These are phyloP conservation scores for Erethizon dorsatum DNA, from an alignment of 2,797 vertebrate genomes.

Conservation along the genomic window DNA sequence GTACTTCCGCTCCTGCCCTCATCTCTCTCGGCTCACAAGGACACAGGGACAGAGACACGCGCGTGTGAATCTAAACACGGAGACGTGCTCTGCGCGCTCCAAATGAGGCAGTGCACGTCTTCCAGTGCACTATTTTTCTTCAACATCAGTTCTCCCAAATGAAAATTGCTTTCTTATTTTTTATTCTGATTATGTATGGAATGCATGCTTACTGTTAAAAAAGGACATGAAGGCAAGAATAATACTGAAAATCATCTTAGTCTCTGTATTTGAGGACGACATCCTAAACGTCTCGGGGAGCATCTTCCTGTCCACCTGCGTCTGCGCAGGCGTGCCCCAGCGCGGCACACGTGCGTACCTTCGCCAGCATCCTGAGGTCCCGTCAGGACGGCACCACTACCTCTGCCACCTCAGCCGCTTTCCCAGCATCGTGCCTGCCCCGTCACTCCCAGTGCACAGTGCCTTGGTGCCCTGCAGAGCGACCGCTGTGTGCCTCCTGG, in stretches of 20 bases:
- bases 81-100: fast-evolving
- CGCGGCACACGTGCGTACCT: fast-evolving
- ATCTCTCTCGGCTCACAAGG: no score
- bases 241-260: no score
- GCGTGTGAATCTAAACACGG: background rate
- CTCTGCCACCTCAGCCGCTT: no score
- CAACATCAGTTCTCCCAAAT: no score
- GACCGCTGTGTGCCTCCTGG: fast-evolving
- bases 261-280: fast-evolving
- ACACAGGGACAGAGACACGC: background rate
- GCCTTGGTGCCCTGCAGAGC: background rate
- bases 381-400: fast-evolving
- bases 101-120: fast-evolving
- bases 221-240: background rate
- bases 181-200: background rate
- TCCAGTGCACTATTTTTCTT: background rate
- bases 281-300: background rate
- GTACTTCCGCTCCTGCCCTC: background rate
- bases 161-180: background rate
- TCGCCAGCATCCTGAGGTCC: background rate
- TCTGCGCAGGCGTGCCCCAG: no score
- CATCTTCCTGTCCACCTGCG: fast-evolving
- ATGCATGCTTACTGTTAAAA: fast-evolving
- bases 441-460: fast-evolving
- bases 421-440: fast-evolving